A percentile compares a stretch with the other conserved stretches of the same genome.
These are phyloP conservation scores for Aurelia sp. DNA, from an alignment of 30 jellyfish, hydroid and myxozoan species.

Conservation along the genomic window DNA sequence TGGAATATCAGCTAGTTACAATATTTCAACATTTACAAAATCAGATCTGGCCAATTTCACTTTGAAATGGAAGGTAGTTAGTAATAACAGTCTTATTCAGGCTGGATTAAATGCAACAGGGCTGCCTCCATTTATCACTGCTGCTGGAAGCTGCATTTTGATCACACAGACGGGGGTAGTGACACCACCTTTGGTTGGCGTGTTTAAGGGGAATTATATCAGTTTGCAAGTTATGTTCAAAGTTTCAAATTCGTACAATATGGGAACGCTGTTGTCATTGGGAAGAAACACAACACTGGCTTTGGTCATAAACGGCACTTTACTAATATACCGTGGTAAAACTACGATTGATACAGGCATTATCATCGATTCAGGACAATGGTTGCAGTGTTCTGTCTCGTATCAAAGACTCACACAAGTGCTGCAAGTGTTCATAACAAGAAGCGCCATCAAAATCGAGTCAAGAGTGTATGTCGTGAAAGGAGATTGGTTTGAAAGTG, in stretches of 20 bases:
- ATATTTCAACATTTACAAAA: slow-evolving; percentile 29
- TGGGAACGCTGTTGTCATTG: slow-evolving; percentile 53
- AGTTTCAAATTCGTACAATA: slow-evolving; percentile 20
- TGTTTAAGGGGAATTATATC: slow-evolving; percentile 26
- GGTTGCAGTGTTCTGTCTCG: slow-evolving; percentile 52
- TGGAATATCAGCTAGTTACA: slow-evolving; percentile 1
- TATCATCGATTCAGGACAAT: slow-evolving; percentile 18
- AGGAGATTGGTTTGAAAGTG: slow-evolving; percentile 47
- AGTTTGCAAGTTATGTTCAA: slow-evolving; percentile 64
- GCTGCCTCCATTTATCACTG: slow-evolving; percentile 30
- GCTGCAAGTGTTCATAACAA: slow-evolving; percentile 21
- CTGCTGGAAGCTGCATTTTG: slow-evolving; percentile 62
- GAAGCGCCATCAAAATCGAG: slow-evolving; percentile 22
- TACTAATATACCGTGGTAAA: slow-evolving; percentile 17
- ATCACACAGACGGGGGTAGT: slow-evolving; percentile 39
- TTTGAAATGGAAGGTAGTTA: slow-evolving; percentile 20
- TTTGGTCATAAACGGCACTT: slow-evolving; percentile 44
- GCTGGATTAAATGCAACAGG: slow-evolving; percentile 43
- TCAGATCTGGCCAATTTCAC: slow-evolving; percentile 38
- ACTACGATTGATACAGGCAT: slow-evolving; percentile 48
- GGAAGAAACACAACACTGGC: slow-evolving; percentile 57
- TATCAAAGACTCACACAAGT: slow-evolving; percentile 32
- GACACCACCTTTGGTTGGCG: slow-evolving; percentile 38
- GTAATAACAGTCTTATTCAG: slow-evolving; percentile 29
- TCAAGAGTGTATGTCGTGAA: slow-evolving; percentile 20